Evolutionary conservation across 2,888 invertebrate genomes (phyloP).

Genomic region (Tetranychus truncatus): DNA sequence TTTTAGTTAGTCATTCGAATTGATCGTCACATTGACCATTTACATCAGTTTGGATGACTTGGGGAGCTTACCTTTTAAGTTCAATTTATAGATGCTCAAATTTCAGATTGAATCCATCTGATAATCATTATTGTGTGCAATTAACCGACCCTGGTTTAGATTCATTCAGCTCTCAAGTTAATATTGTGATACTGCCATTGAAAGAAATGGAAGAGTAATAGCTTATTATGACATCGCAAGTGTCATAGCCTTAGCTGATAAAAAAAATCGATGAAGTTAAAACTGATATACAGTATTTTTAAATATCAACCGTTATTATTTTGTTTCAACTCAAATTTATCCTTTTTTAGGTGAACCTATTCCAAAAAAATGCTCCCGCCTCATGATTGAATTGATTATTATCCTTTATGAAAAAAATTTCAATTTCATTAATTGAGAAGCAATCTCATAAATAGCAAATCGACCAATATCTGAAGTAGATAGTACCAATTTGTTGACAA

Average conservation of each 20-base stretch:
- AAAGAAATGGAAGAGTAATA: conserved; percentile 77
- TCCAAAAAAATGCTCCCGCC: conserved; percentile 73
- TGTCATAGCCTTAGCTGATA: conserved; percentile 52
- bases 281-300: conserved; percentile 45
- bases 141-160: conserved; percentile 81
- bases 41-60: too few relatives aligned
- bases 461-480: too few relatives aligned
- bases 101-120: conserved; percentile 45
- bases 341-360: conserved; percentile 51
- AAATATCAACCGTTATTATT: conserved; percentile 17
- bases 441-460: too few relatives aligned
- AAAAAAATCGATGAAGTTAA: conserved; percentile 37
- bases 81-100: conserved; percentile 62
- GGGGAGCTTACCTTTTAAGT: conserved; percentile 32
- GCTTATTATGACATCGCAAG: conserved; percentile 74
- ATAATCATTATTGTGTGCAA: conserved; percentile 71
- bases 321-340: neutral
- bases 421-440: conserved; percentile 30
- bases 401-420: neutral
- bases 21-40: neutral
- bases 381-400: conserved; percentile 72
- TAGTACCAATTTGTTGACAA: too few relatives aligned
- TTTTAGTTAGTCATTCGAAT: too few relatives aligned
- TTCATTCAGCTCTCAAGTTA: conserved; percentile 63
- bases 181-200: conserved; percentile 84